These are phyloP conservation scores for Mythimna pallens DNA, from an alignment of 2,888 invertebrate species.

Conservation along the genomic window DNA sequence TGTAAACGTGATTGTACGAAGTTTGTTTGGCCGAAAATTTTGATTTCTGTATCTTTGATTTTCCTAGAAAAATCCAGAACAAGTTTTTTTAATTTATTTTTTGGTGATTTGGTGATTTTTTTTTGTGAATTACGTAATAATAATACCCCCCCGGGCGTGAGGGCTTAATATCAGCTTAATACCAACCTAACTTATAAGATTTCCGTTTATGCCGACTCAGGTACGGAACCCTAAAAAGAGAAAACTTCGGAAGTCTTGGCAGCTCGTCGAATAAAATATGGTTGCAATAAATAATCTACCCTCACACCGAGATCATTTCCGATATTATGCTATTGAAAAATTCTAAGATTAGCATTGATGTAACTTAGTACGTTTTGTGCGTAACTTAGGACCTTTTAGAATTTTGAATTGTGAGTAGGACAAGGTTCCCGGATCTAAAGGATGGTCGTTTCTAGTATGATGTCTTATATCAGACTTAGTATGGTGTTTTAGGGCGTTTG, in stretches of 20 bases:
- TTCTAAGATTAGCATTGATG: conserved; percentile 26
- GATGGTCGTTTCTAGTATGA: conserved; percentile 1
- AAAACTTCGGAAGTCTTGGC: conserved; percentile 1
- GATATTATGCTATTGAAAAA: conserved; percentile 33
- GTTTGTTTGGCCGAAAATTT: too few species aligned
- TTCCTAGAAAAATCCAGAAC: too few species aligned
- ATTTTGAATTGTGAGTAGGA: not conserved
- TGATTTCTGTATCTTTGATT: too few species aligned
- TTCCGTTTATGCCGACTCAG: too few species aligned
- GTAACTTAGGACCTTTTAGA: conserved; percentile 25
- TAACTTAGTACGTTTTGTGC: not conserved
- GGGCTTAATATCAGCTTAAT: too few species aligned
- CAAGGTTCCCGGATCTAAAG: not conserved
- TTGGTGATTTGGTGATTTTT: too few species aligned
- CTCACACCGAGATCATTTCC: conserved; percentile 39
- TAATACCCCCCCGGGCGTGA: too few species aligned
- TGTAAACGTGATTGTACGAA: too few species aligned
- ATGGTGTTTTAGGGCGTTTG: not conserved
- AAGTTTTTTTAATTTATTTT: too few species aligned
- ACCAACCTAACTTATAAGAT: too few species aligned
- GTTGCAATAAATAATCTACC: conserved; percentile 47
- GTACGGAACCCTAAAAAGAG: conserved; percentile 18
- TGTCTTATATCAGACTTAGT: not conserved
- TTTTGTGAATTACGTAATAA: too few species aligned
- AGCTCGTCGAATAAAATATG: conserved; percentile 46